Percentiles rank a stretch among this genome's conserved stretches.
These are phyloP conservation scores for Cantharis flavilabris DNA, from an alignment of 2,888 invertebrate genomes.

Conservation along the genomic window DNA sequence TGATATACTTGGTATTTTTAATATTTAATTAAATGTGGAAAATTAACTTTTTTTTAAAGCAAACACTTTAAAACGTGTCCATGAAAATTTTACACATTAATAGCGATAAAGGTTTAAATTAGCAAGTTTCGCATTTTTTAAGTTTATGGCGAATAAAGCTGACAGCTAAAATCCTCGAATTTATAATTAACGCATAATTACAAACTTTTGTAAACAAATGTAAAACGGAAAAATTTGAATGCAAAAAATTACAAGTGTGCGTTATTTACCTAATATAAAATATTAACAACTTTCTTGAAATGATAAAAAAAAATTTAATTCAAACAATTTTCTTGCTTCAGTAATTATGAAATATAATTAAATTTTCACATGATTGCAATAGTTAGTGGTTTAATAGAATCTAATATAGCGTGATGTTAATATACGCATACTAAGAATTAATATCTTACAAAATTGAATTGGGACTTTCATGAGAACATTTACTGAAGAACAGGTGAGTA, in stretches of 20 bases:
- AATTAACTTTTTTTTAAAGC: neutral
- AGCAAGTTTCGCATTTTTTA: conserved; percentile 3
- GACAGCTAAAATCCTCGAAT: conserved; percentile 1
- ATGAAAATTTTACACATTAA: neutral
- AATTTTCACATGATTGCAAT: neutral
- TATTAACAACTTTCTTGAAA: neutral
- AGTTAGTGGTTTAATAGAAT: neutral
- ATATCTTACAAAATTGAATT: neutral
- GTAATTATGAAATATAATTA: neutral
- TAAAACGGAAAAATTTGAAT: neutral
- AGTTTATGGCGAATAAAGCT: neutral
- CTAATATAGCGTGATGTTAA: neutral
- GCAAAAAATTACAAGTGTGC: neutral
- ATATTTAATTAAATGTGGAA: neutral
- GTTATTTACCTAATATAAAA: neutral
- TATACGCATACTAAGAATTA: neutral
- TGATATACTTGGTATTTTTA: neutral
- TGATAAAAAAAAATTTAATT: neutral
- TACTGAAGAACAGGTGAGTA: neutral
- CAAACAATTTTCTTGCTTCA: neutral
- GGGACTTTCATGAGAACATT: neutral
- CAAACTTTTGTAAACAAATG: neutral
- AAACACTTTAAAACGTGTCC: neutral
- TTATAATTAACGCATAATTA: conserved; percentile 2
- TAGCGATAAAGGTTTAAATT: neutral